These are phyloP conservation scores for Nomada flava DNA, from an alignment of 2,888 invertebrate genomes.

Conservation along the genomic window DNA sequence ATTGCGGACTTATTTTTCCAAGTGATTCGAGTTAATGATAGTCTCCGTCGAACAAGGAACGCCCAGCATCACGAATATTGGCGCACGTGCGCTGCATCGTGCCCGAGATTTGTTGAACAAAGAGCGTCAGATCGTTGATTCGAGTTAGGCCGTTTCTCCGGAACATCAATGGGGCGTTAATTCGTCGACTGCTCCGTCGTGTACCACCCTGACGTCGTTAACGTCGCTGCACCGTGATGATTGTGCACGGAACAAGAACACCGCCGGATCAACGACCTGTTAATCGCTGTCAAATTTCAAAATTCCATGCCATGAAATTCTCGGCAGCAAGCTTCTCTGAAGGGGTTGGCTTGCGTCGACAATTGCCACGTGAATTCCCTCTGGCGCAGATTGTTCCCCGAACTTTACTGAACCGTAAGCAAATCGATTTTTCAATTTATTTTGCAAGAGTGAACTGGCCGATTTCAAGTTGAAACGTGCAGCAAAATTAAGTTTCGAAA, in stretches of 20 bases:
- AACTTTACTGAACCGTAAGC: neutral
- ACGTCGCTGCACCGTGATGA: slow-evolving; percentile 67
- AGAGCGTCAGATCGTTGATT: slow-evolving; percentile 60
- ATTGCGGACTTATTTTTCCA: neutral
- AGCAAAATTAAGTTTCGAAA: no score
- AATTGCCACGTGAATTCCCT: slow-evolving; percentile 13
- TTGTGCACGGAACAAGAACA: slow-evolving; percentile 63
- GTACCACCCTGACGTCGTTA: slow-evolving; percentile 65
- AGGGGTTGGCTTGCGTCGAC: neutral
- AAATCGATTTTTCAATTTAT: slow-evolving; percentile 7
- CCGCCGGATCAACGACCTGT: slow-evolving; percentile 54
- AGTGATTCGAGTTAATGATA: slow-evolving; percentile 14
- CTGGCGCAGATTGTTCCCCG: neutral
- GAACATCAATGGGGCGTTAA: slow-evolving; percentile 72
- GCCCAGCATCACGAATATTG: neutral
- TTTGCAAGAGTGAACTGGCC: neutral
- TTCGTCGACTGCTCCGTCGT: slow-evolving; percentile 62
- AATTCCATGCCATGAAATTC: slow-evolving; percentile 41
- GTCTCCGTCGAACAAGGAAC: neutral
- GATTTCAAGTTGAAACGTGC: no score
- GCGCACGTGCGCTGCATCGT: slow-evolving; percentile 11
- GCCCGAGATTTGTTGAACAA: slow-evolving; percentile 49
- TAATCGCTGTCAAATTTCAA: slow-evolving; percentile 65
- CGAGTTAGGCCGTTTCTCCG: slow-evolving; percentile 58
- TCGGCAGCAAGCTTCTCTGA: neutral